Percentiles rank a stretch among this genome's conserved stretches.
phyloP scores from a whole-genome alignment of 2,888 invertebrate species.

The Pheosia gnoma region DNA sequence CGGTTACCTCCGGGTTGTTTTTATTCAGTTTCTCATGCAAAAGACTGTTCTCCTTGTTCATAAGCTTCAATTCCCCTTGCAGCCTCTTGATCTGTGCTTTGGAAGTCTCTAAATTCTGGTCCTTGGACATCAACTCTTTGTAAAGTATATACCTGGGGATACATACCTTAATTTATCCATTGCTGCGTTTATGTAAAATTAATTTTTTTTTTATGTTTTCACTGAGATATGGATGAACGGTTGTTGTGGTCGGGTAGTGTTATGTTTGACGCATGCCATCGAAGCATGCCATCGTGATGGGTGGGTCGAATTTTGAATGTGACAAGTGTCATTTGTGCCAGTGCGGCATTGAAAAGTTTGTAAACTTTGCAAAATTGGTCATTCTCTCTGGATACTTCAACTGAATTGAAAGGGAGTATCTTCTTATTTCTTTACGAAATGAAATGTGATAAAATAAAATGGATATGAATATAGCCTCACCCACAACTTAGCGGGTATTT shows the following conservation, averaged over 20 bases:
- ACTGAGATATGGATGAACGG: conserved; percentile 3
- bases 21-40: conserved; percentile 81
- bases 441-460: too few relatives aligned
- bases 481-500: too few relatives aligned
- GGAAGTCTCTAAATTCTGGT: conserved; percentile 85
- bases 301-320: conserved; percentile 24
- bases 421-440: too few relatives aligned
- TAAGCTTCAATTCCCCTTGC: conserved; percentile 86
- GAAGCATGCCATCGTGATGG: conserved; percentile 23
- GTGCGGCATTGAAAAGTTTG: background rate
- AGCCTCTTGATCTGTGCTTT: conserved; percentile 85
- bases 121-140: conserved; percentile 86
- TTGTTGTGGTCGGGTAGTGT: background rate
- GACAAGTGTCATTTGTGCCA: conserved; percentile 6
- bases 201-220: conserved; percentile 32
- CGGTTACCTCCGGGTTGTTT: conserved; percentile 65
- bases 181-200: conserved; percentile 30
- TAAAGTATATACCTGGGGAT: conserved; percentile 85
- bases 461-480: too few relatives aligned
- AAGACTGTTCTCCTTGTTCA: conserved; percentile 85
- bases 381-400: too few relatives aligned
- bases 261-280: conserved; percentile 5
- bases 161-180: conserved; percentile 61
- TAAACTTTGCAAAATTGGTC: background rate
- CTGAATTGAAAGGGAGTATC: too few relatives aligned